phyloP scores from a whole-genome alignment of 1,140 invertebrate genomes.

The Drosophila nebulosa region DNA sequence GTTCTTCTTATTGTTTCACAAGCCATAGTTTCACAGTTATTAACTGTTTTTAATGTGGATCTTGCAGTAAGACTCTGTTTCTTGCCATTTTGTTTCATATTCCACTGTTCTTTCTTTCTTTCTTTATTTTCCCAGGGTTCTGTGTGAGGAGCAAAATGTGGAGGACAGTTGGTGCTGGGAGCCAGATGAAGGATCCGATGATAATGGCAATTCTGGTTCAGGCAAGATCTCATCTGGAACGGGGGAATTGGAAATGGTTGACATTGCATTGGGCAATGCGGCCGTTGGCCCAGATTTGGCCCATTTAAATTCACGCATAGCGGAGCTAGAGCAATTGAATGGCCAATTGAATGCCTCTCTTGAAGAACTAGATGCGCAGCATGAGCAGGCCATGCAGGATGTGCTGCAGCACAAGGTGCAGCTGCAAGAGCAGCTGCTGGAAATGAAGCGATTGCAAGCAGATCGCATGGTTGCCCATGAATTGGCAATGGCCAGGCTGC shows the following conservation, averaged over 20 bases:
- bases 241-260: constrained; percentile 39
- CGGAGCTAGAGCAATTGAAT: constrained; percentile 76
- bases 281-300: constrained; percentile 51
- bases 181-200: constrained; percentile 62
- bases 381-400: constrained; percentile 86
- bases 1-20: too few relatives aligned
- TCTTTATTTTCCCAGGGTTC: constrained; percentile 21
- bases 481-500: constrained; percentile 44
- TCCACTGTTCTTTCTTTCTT: background rate
- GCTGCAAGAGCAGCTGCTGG: constrained; percentile 82
- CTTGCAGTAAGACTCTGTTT: too few relatives aligned
- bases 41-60: too few relatives aligned
- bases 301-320: constrained; percentile 74
- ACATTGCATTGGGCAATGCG: constrained; percentile 54
- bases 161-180: constrained; percentile 84
- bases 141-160: constrained; percentile 55
- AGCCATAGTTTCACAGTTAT: too few relatives aligned
- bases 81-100: too few relatives aligned
- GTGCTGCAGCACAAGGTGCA: constrained; percentile 85
- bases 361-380: constrained; percentile 88
- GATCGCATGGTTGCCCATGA: constrained; percentile 65
- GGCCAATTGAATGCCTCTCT: constrained; percentile 83
- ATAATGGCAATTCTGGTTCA: background rate
- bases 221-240: background rate
- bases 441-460: constrained; percentile 48